Conservation (phyloP, 2,113 vertebrate species). For the Tamias sibiricus region DNA sequence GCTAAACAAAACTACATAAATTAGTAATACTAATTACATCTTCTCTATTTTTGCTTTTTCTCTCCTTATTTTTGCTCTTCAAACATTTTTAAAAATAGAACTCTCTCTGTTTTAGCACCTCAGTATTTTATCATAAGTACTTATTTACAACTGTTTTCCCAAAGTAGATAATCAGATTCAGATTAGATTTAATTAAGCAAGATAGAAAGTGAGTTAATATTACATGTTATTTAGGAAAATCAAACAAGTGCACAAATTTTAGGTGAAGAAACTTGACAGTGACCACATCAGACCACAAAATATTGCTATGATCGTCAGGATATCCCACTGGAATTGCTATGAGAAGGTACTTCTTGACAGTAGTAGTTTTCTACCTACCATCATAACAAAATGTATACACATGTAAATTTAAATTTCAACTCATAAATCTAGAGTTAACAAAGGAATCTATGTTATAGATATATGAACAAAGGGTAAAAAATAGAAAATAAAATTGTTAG, state of each 20-base stretch:
- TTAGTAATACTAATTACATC: constrained; percentile 50
- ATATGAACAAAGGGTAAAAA: neutral
- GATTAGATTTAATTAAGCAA: neutral
- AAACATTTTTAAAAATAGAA: constrained; percentile 56
- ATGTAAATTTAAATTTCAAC: neutral
- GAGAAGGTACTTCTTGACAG: neutral
- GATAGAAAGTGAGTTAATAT: neutral
- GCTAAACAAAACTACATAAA: neutral
- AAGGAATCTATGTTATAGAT: neutral
- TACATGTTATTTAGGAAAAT: neutral
- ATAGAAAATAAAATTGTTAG: neutral
- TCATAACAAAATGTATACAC: neutral
- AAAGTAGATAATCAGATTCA: constrained; percentile 37
- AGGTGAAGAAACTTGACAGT: neutral
- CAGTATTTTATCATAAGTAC: constrained; percentile 44
- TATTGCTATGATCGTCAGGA: neutral
- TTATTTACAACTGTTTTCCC: constrained; percentile 58
- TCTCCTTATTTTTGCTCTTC: constrained; percentile 32
- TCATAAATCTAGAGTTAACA: neutral
- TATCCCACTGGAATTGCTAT: neutral
- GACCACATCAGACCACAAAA: neutral
- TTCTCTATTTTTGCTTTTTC: neutral
- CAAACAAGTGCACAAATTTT: neutral
- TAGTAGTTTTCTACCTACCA: neutral
- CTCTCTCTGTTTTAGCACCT: neutral